phyloP scores from a whole-genome alignment of 2,797 vertebrate genomes.

The Chelon auratus region DNA sequence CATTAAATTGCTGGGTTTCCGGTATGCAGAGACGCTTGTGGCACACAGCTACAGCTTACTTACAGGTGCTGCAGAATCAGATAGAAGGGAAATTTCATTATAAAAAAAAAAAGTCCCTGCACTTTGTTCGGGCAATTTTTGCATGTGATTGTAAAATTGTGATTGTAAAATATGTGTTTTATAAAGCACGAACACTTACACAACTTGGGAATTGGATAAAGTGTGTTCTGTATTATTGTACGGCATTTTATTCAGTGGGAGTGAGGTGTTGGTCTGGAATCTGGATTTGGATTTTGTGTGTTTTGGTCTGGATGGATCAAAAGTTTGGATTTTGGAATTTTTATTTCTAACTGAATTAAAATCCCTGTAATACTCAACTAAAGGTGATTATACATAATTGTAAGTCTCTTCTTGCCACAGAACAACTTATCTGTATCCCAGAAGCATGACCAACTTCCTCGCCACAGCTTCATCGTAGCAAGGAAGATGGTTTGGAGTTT shows the following conservation, averaged over 20 bases:
- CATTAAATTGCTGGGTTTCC: constrained; percentile 2
- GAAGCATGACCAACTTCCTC: too few species aligned
- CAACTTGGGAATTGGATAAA: neutral
- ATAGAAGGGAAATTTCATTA: neutral
- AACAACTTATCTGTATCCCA: too few species aligned
- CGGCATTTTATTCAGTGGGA: neutral
- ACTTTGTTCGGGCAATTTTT: constrained; percentile 14
- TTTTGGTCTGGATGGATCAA: neutral
- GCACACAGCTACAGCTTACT: neutral
- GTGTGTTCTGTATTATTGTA: neutral
- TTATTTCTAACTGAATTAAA: neutral
- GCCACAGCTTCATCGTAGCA: too few species aligned
- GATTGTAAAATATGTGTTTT: neutral
- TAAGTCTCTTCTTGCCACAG: neutral
- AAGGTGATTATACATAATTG: neutral
- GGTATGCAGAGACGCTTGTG: neutral
- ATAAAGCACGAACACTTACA: neutral
- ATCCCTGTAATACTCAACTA: neutral
- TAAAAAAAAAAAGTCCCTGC: neutral
- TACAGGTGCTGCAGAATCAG: constrained; percentile 1
- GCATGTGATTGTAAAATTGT: constrained; percentile 2
- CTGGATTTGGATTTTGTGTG: neutral
- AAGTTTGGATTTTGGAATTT: neutral
- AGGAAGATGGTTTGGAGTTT: too few species aligned
- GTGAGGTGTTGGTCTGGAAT: neutral